Base-by-base conservation (phyloP, 2,797 vertebrate genomes). In the Sebastes trivittatus region DNA sequence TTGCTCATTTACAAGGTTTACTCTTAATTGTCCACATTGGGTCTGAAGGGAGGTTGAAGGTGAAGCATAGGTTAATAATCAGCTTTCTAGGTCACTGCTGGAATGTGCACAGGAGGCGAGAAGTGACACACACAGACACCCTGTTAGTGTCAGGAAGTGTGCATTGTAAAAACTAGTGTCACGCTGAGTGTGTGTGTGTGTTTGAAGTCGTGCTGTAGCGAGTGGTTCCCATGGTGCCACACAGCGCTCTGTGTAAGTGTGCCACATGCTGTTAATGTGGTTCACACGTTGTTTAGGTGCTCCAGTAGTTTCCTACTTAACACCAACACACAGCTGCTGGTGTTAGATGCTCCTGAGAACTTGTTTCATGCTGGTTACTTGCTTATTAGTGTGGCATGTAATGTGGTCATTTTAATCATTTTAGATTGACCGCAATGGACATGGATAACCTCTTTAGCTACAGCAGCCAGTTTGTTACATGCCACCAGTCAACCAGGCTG, bases 91-190 rank as follows among this genome's bases (percentile, higher is more conserved):
- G 86, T 95, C 69, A 92, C 93, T 7, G 95, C 96, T 42, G 95
- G 97, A 85, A 77, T 93, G 6, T 98, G 97, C 86, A 95, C 83
- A 75, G 83, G 81, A 89, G 89, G 83, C 46, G 63, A 86, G 86
- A 90, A 87, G 85, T 85, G 89, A 90, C 88, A 83, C 84, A 72
- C 88, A 85, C 88, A 81, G 75, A 82, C 92, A 91, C 92, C 87
- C 91, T 82, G 88, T 94, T 91, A 93, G 92, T 86, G 88, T 91
- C 93, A 94, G 94, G 93, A 94, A 94, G 90, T 92, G 90, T 85
- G 79, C 80, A 67, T 91, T 91, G 88, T 95, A 92, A 72, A 94
- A 93, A 92, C 16, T 92, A 93, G 69, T 23, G 72, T 91, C 90
- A 67, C 7, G 62, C 90, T 85, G 92, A 55, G 93, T 83, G 93